Conservation (phyloP, 2,888 invertebrate species). For the Trissolcus japonicus region DNA sequence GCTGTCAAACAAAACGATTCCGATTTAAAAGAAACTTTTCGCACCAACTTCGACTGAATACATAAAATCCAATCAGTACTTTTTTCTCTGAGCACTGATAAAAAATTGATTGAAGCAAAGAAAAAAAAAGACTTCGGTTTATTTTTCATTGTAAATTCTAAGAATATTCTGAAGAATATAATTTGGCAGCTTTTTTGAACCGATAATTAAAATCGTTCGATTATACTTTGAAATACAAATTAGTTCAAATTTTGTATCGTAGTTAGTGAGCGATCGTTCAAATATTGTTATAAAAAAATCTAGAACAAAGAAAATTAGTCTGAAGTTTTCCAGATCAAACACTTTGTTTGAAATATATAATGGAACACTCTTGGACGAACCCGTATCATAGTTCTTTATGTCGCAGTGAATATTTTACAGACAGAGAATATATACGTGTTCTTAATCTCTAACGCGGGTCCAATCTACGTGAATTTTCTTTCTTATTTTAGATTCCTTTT, state of each 20-base stretch:
- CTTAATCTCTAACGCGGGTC: no score
- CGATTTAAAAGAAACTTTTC: neutral
- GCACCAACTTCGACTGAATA: neutral
- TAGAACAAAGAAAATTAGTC: neutral
- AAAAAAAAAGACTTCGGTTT: no score
- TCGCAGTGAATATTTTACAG: slow-evolving; percentile 17
- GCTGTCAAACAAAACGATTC: neutral
- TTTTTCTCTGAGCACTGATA: neutral
- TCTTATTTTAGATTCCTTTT: no score
- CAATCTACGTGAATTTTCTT: no score
- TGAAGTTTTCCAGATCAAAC: slow-evolving; percentile 10
- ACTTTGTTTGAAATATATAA: slow-evolving; percentile 29
- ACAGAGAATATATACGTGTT: slow-evolving; percentile 22
- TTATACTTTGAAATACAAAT: no score
- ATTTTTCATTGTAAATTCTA: no score
- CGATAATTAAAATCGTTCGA: no score
- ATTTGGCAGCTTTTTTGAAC: no score
- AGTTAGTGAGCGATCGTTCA: neutral
- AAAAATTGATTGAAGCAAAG: no score
- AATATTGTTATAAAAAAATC: neutral
- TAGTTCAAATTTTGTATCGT: no score
- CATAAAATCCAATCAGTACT: neutral
- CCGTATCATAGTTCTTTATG: slow-evolving; percentile 22
- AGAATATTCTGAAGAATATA: no score
- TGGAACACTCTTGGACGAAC: slow-evolving; percentile 11